Percentiles rank a stretch among this genome's conserved stretches.
Evolutionary conservation across 1,140 invertebrate species (phyloP).

Genomic region (Cheumatopsyche charites): DNA sequence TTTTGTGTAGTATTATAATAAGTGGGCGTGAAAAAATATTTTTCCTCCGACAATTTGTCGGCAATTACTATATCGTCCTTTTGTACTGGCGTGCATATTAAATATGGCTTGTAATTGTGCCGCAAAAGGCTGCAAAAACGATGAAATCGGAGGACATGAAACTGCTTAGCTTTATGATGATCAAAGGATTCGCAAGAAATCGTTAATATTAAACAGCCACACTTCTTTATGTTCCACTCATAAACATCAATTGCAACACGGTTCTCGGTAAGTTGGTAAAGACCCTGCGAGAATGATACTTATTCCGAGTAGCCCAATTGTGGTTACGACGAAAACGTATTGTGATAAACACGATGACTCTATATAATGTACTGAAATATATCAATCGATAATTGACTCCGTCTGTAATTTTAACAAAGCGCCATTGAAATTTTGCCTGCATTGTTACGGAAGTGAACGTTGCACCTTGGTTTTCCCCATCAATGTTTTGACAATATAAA

Average conservation of each 20-base stretch:
- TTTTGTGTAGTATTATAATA: too few relatives aligned
- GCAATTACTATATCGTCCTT: background rate
- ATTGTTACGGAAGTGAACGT: slow-evolving; percentile 14
- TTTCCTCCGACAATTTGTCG: too few relatives aligned
- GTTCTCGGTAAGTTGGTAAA: background rate
- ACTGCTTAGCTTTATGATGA: slow-evolving; percentile 15
- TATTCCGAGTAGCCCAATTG: too few relatives aligned
- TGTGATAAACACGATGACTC: too few relatives aligned
- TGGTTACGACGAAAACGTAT: too few relatives aligned
- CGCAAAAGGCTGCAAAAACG: slow-evolving; percentile 8
- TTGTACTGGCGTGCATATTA: background rate
- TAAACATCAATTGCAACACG: background rate
- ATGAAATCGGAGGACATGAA: too few relatives aligned
- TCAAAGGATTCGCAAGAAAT: slow-evolving; percentile 27
- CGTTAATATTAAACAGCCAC: slow-evolving; percentile 6
- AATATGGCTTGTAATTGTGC: slow-evolving; percentile 2
- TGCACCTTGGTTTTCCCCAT: background rate
- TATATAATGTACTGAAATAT: too few relatives aligned
- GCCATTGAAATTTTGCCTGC: background rate
- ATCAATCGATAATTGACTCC: slow-evolving; percentile 13
- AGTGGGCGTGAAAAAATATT: too few relatives aligned
- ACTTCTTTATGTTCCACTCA: background rate
- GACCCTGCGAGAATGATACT: too few relatives aligned
- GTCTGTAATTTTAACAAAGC: background rate
- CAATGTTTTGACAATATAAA: slow-evolving; percentile 48